Evolutionary conservation across 2,113 vertebrate genomes (phyloP), one percentile per base, ranked within the genome.

Genomic region (Haemorhous mexicanus): DNA sequence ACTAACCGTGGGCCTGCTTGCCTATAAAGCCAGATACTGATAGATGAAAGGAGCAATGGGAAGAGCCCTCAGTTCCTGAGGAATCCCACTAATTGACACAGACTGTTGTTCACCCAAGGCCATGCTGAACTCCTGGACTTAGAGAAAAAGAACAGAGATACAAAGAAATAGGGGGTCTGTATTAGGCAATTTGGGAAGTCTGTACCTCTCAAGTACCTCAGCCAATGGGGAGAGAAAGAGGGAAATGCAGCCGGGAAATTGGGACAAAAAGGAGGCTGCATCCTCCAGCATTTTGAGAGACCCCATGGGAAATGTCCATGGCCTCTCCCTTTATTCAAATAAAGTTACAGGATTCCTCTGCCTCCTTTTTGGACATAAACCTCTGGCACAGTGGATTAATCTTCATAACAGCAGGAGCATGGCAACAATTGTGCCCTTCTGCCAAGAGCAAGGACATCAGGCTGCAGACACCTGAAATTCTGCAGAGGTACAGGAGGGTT

Each of bases 261-360:
- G 0, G 47, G 47, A 73, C 46, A 17, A 46, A 44, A 14, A 39
- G 22, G 17, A 37, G 39, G 17, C 33, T 62, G 5, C 1, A 0
- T 17, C 46, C 10, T 52, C 46, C 32, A 37, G 7, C 13, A 11
- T 17, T 53, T 35, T 44, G 39, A 84, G 13, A 37, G 7, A 44
- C 11, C 14, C 16, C 33, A 14, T 2, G 39, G 33, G 39, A 53
- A 84, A 37, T 33, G 39, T 9, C 33, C 68, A 27, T 3, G 14
- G 33, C 17, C 39, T 22, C 33, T 46, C 9, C 17, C 21, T 53
- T 73, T 63, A 33, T 27, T 39, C 3, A 0, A 37, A 63, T 63
- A 18, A 62, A 46, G 39, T 27, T 39, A 15, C 39, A 33, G 28
- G 13, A 18, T 7, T 63, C 9, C 16, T 55, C 33, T 55, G 14